Conservation (phyloP, 2,797 vertebrate species). For the Ibycter americanus region DNA sequence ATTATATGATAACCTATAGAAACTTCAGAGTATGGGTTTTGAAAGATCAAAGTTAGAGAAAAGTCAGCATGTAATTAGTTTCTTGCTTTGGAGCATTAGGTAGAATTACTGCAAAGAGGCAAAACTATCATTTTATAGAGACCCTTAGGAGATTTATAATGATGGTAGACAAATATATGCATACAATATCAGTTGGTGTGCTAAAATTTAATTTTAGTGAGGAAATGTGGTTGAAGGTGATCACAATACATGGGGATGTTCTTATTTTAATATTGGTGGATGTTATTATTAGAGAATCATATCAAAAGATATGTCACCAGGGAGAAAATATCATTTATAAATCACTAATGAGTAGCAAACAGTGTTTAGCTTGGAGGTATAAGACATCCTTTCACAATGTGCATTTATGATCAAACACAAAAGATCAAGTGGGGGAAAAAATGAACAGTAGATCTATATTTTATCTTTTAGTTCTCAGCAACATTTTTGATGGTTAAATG, state of each 20-base stretch:
- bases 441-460: conserved; percentile 67
- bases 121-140: conserved; percentile 86
- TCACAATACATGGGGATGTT: conserved; percentile 88
- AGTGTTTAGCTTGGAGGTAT: conserved; percentile 93
- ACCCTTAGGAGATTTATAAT: conserved; percentile 88
- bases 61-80: conserved; percentile 87
- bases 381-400: conserved; percentile 85
- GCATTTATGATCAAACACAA: conserved; percentile 84
- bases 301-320: conserved; percentile 99
- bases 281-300: conserved; percentile 98
- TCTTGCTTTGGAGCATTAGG: conserved; percentile 85
- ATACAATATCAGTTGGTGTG: conserved; percentile 86
- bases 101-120: conserved; percentile 85
- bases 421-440: conserved; percentile 74
- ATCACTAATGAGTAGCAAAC: conserved; percentile 98
- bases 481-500: conserved; percentile 63
- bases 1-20: conserved; percentile 86
- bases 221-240: conserved; percentile 87
- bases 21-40: conserved; percentile 75
- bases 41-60: conserved; percentile 84
- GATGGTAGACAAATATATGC: conserved; percentile 86
- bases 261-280: conserved; percentile 96
- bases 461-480: conserved; percentile 70
- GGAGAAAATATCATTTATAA: conserved; percentile 99
- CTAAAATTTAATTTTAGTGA: conserved; percentile 86